phyloP scores from a whole-genome alignment of 2,113 vertebrate species.

The Pteronura brasiliensis region DNA sequence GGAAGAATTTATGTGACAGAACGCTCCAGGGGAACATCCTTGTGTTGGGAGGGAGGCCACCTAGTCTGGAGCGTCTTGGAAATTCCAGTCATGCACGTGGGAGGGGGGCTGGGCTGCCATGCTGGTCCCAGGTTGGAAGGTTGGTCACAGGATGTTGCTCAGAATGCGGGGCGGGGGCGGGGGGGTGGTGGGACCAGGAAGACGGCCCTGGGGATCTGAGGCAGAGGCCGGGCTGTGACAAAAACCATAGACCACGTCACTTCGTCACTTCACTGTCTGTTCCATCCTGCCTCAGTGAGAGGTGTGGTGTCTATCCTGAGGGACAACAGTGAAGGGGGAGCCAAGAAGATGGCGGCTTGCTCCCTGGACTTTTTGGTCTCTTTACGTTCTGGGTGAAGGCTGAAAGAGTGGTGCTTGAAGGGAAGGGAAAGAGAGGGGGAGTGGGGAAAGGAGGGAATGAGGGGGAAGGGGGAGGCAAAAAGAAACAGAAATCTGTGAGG shows the following conservation, averaged over 20 bases:
- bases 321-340: not conserved
- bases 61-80: not conserved
- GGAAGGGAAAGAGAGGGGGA: no score
- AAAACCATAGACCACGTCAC: not conserved
- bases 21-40: not conserved
- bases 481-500: not conserved
- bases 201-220: not conserved
- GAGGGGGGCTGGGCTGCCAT: not conserved
- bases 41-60: not conserved
- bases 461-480: not conserved
- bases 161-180: not conserved
- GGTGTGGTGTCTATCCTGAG: not conserved
- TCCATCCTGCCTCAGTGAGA: not conserved
- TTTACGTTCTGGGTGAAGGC: not conserved
- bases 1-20: not conserved
- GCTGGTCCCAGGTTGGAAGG: rapidly evolving
- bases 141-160: not conserved
- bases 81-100: not conserved
- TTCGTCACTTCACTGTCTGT: not conserved
- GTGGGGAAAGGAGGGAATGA: not conserved
- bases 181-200: not conserved
- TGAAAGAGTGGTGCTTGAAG: not conserved
- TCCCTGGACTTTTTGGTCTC: not conserved
- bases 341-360: not conserved
- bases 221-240: not conserved